phyloP scores from a whole-genome alignment of 1,140 invertebrate species.

The Drosophila prosaltans region DNA sequence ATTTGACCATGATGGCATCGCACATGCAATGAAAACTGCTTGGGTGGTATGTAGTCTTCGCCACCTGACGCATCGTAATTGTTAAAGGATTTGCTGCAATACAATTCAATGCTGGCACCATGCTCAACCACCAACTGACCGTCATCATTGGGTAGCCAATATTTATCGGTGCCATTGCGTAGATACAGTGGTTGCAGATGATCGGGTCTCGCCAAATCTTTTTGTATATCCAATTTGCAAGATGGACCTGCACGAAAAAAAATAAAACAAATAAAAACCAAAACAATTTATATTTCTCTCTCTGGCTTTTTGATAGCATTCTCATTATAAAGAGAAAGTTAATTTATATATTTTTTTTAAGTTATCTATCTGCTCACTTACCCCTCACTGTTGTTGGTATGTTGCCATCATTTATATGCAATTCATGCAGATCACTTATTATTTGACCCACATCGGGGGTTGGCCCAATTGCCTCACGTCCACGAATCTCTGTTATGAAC shows the following conservation, averaged over 20 bases:
- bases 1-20: slow-evolving; percentile 57
- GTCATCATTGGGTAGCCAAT: slow-evolving; percentile 62
- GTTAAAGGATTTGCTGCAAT: slow-evolving; percentile 54
- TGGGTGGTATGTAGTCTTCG: background rate
- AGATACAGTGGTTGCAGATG: slow-evolving; percentile 67
- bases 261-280: too few relatives aligned
- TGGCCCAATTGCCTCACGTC: slow-evolving; percentile 54
- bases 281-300: too few relatives aligned
- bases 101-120: slow-evolving; percentile 60
- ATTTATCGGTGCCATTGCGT: slow-evolving; percentile 42
- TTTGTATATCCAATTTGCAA: slow-evolving; percentile 62
- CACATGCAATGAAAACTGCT: slow-evolving; percentile 32
- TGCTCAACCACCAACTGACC: slow-evolving; percentile 59
- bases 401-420: slow-evolving; percentile 37
- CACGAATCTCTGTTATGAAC: slow-evolving; percentile 41
- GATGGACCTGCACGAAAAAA: slow-evolving; percentile 34
- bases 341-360: too few relatives aligned
- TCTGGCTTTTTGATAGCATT: background rate
- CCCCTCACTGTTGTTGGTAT: slow-evolving; percentile 13
- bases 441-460: slow-evolving; percentile 67
- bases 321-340: background rate
- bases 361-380: slow-evolving; percentile 26
- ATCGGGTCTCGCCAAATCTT: slow-evolving; percentile 52
- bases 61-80: slow-evolving; percentile 17
- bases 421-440: slow-evolving; percentile 55